Percentiles rank a stretch among this genome's conserved stretches.
These are phyloP conservation scores for Drosophila leontia DNA, from an alignment of 1,140 invertebrate species.

Conservation along the genomic window DNA sequence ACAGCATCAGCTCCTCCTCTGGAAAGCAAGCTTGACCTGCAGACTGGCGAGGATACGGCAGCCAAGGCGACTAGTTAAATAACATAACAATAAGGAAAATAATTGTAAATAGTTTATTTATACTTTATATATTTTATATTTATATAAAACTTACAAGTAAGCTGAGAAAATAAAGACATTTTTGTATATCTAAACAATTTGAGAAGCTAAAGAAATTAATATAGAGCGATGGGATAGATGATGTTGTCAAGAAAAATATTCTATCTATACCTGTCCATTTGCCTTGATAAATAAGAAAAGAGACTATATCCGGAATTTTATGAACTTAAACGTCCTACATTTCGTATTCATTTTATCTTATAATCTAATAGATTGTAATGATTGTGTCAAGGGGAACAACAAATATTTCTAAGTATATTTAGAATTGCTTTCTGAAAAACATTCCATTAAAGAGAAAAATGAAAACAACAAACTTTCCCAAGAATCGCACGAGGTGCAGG, in stretches of 20 bases:
- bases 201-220: too few species aligned
- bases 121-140: background rate
- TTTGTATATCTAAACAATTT: background rate
- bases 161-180: background rate
- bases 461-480: slow-evolving; percentile 2
- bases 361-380: background rate
- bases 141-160: background rate
- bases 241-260: background rate
- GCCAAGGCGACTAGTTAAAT: background rate
- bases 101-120: slow-evolving; percentile 23
- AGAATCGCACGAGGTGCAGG: background rate
- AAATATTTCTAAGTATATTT: background rate
- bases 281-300: too few species aligned
- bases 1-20: slow-evolving; percentile 26
- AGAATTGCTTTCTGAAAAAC: background rate
- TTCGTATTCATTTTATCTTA: background rate
- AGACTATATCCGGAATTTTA: too few species aligned
- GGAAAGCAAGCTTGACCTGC: slow-evolving; percentile 9
- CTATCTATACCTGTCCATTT: too few species aligned
- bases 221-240: background rate
- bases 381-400: background rate
- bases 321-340: background rate
- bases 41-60: background rate
- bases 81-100: background rate
- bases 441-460: too few species aligned